phyloP scores from a whole-genome alignment of 1,140 invertebrate genomes.

The Wasmannia auropunctata region DNA sequence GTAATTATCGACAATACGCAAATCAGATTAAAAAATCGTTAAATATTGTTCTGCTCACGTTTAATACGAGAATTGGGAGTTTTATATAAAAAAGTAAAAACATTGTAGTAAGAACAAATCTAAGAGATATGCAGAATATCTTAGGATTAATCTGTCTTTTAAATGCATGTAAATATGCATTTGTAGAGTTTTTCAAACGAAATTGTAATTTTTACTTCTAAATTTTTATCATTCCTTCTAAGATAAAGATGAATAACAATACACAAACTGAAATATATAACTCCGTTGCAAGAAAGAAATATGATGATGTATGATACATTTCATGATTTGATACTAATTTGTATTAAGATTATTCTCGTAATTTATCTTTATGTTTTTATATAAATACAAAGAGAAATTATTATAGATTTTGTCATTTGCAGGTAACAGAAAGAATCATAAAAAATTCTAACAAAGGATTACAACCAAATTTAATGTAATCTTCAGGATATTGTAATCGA shows the following conservation, averaged over 20 bases:
- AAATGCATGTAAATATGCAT: background rate
- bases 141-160: background rate
- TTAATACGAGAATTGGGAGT: background rate
- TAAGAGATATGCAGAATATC: background rate
- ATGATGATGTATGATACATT: background rate
- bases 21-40: slow-evolving; percentile 14
- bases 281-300: background rate
- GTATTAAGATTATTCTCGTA: slow-evolving; percentile 1
- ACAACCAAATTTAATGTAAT: background rate
- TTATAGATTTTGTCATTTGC: background rate
- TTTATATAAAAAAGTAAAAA: slow-evolving; percentile 5
- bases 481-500: background rate
- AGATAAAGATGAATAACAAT: background rate
- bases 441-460: background rate
- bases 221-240: background rate
- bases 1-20: slow-evolving; percentile 28
- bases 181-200: background rate
- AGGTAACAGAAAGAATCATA: background rate
- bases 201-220: background rate
- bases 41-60: background rate
- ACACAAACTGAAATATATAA: background rate
- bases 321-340: slow-evolving; percentile 16
- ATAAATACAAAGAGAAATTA: background rate
- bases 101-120: background rate
- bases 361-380: background rate